phyloP scores from a whole-genome alignment of 2,113 vertebrate species.

The Sylvia atricapilla region DNA sequence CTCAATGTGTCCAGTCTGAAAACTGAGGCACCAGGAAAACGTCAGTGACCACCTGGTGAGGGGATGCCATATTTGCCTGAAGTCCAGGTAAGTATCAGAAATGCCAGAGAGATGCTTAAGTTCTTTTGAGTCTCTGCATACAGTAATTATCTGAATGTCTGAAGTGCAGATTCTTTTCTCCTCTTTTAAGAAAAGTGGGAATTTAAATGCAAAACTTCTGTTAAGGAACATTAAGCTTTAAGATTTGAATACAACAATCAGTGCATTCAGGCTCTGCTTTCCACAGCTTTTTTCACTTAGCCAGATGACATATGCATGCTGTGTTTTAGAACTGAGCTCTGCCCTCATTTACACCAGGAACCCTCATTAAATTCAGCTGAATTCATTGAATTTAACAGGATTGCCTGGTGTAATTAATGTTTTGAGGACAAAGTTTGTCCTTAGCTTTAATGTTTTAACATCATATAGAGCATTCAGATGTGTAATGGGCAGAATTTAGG shows the following conservation, averaged over 20 bases:
- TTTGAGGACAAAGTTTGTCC: constrained; percentile 51
- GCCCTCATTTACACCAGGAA: constrained; percentile 46
- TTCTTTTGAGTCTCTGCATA: neutral
- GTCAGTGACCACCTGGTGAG: neutral
- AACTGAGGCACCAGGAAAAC: neutral
- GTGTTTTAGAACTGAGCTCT: constrained; percentile 26
- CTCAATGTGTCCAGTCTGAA: neutral
- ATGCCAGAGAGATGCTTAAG: neutral
- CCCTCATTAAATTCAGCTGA: constrained; percentile 32
- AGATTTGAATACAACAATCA: constrained; percentile 4
- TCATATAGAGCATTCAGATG: neutral
- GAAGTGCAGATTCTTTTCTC: constrained; percentile 15
- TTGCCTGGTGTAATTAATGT: constrained; percentile 45
- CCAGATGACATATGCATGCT: constrained; percentile 46
- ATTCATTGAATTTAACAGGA: constrained; percentile 45
- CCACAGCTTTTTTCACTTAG: constrained; percentile 39
- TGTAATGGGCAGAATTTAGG: neutral
- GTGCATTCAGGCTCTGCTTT: neutral
- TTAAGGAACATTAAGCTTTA: constrained; percentile 56
- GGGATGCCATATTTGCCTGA: neutral
- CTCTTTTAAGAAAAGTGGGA: constrained; percentile 3
- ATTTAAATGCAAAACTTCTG: constrained; percentile 58
- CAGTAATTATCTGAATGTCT: constrained; percentile 1
- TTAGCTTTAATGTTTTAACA: constrained; percentile 23
- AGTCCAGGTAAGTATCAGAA: neutral